Evolutionary conservation across 2,888 invertebrate genomes (phyloP), one percentile per base, ranked within the genome.

Genomic region (Hybos culiciformis): DNA sequence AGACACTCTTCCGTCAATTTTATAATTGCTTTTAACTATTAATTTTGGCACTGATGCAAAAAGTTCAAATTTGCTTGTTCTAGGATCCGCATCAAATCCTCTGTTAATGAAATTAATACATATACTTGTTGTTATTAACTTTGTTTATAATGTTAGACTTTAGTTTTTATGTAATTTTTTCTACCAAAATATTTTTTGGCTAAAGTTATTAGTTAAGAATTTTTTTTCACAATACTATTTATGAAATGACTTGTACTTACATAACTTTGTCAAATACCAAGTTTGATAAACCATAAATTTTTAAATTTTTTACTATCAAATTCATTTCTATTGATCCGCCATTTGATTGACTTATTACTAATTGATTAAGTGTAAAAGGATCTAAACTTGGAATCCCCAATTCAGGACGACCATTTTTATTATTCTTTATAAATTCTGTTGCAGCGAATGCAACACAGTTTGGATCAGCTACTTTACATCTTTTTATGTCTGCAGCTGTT

Each of bases 1-100:
- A 12, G 69, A 53, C 29, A 70, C 63, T 23, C 62, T 64, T 32
- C 70, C 70, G 46, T 63, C 59, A n/a, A 67, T 63, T 5, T 46
- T 54, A 50, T 70, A 70, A 45, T 59, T 60, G 24, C 62, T 60
- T 14, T 53, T 57, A 32, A 63, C 31, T 15, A 39, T 42, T 15
- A 63, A 46, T 32, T 59, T 63, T 7, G 60, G 61, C 1, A 64
- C 53, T 4, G 50, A 50, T 24, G 62, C 63, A 42, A 63, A 58
- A 49, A 65, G 51, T 50, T 65, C 65, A 26, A 59, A 65, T 53
- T 65, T 65, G 37, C 59, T 62, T 15, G 55, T 60, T 2, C 52
- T 44, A 0, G 64, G 60, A 56, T 64, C 58, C 1, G 49, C 18
- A 2, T 49, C 55, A 45, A 65, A 65, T 15, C 64, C 64, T 38